Evolutionary conservation across 2,113 vertebrate genomes (phyloP), one percentile per base, ranked within the genome.

Genomic region (Hydropotes inermis): DNA sequence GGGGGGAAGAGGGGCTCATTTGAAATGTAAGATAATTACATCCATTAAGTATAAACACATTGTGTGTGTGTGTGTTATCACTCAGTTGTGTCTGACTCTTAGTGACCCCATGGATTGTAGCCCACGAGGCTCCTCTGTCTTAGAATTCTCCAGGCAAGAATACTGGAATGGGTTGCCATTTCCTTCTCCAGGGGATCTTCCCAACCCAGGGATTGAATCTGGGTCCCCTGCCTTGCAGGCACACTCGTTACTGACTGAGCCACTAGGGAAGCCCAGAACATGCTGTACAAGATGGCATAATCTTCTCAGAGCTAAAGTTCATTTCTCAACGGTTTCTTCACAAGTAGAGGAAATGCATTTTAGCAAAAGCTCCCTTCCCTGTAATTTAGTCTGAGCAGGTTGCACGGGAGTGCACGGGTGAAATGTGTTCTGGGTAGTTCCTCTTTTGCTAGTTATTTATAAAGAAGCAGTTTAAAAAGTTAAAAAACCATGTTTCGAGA

Each of bases 301-400:
- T 61, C 84, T 96, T 89, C 91, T 95, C 89, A 17, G 30, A 88
- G 60, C 33, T 86, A 36, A 91, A 85, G 76, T 89, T 95, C 50
- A 85, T 92, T 96, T 94, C 93, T 96, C 91, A 92, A 95, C 19
- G 4, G 3, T 89, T 97, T 94, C 93, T 60, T 60, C 54, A 86
- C 33, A 87, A 88, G n/a, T 25, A 55, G 60, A 94, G n/a, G 82
- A 97, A 96, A 89, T 28, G 13, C 33, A 70, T 92, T 93, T 97
- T 36, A 95, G 85, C 52, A 67, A 97, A 98, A 87, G 12, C 64
- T 97, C 92, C 88, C 91, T 88, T 39, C 74, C 92, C 54, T 89
- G 7, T n/a, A 78, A 25, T 39, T 76, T 33, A 78, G 23, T 70
- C 84, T 95, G 57, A 91, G 90, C 30, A 93, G 54, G 50, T 47